A percentile compares a stretch with the other conserved stretches of the same genome.
Evolutionary conservation across 2,888 invertebrate species (phyloP).

Genomic region (Cyrtodaria siliqua): DNA sequence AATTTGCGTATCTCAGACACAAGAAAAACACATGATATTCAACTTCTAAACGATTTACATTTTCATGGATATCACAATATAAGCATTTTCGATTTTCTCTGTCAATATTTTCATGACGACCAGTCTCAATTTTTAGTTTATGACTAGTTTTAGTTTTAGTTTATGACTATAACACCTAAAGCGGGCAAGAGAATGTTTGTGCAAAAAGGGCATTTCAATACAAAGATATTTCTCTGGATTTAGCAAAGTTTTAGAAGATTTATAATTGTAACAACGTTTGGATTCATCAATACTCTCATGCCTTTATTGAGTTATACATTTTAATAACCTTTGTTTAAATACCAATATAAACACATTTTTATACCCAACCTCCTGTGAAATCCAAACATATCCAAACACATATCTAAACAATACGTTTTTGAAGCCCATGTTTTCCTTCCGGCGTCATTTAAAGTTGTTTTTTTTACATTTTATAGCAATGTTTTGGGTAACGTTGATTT

Average conservation of each 20-base stretch:
- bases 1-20: neutral
- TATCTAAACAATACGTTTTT: conserved; percentile 15
- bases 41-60: conserved; percentile 7
- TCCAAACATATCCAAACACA: conserved; percentile 25
- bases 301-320: conserved; percentile 26
- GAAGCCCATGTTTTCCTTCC: conserved; percentile 15
- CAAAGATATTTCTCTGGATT: conserved; percentile 5
- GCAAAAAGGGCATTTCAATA: conserved; percentile 8
- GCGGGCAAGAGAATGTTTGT: conserved; percentile 20
- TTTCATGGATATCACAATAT: neutral
- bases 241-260: conserved; percentile 9
- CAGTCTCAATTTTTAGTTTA: conserved; percentile 18
- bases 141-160: conserved; percentile 13
- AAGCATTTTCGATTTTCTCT: conserved; percentile 13
- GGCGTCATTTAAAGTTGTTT: conserved; percentile 5
- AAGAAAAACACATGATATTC: conserved; percentile 30
- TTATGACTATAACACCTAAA: conserved; percentile 31
- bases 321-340: conserved; percentile 18
- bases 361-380: conserved; percentile 19
- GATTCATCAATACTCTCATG: neutral
- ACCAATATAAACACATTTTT: conserved; percentile 1
- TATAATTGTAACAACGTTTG: conserved; percentile 6
- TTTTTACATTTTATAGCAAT: conserved; percentile 11
- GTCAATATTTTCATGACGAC: conserved; percentile 11
- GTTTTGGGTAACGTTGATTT: conserved; percentile 8